These are phyloP conservation scores for Magallana ariakensis DNA, from an alignment of 1,140 invertebrate genomes.

Conservation along the genomic window DNA sequence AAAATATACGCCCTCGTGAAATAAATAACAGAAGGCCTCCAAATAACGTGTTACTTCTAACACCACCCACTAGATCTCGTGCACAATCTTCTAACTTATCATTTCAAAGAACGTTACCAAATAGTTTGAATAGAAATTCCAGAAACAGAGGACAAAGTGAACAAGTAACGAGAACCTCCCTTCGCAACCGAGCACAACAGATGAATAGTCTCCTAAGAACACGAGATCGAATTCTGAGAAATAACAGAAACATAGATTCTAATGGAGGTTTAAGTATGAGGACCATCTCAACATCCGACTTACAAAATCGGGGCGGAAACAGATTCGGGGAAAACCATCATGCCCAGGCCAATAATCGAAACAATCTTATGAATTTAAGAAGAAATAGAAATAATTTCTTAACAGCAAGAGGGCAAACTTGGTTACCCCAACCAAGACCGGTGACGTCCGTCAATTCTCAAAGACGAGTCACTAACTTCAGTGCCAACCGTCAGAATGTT, in stretches of 20 bases:
- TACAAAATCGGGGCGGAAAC: neutral
- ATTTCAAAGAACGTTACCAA: neutral
- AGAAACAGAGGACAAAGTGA: neutral
- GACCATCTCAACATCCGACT: no score
- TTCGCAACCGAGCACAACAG: neutral
- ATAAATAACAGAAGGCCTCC: neutral
- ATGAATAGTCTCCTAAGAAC: neutral
- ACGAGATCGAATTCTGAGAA: neutral
- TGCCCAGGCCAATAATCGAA: neutral
- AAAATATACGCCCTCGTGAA: no score
- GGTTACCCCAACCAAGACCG: neutral
- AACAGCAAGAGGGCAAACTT: neutral
- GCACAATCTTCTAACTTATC: neutral
- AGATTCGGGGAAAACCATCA: neutral
- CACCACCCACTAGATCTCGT: neutral
- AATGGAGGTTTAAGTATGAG: neutral
- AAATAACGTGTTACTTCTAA: neutral
- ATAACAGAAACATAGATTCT: neutral
- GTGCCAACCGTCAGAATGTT: neutral
- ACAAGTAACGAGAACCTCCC: neutral
- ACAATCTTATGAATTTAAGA: neutral
- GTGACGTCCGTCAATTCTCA: neutral
- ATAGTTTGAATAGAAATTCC: neutral
- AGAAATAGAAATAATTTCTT: neutral
- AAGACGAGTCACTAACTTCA: neutral